Conservation (phyloP, 1,140 invertebrate species). For the Ceratosolen solmsi region DNA sequence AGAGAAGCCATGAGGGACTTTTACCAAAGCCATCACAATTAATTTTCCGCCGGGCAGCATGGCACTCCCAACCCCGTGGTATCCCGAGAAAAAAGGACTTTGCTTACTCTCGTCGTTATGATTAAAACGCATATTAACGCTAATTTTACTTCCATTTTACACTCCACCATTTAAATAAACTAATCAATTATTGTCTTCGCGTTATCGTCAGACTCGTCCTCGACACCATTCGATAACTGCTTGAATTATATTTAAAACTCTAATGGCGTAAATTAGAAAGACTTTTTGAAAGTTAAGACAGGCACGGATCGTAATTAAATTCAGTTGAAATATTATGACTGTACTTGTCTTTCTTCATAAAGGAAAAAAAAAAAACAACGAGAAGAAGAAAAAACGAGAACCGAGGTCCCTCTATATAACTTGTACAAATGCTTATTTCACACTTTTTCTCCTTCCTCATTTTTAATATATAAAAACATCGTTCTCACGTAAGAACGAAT, state of each 20-base stretch:
- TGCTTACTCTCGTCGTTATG: conserved; percentile 3
- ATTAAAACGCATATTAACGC: not conserved
- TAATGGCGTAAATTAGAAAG: no score
- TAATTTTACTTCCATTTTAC: not conserved
- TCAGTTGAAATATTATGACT: not conserved
- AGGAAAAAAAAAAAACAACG: not conserved
- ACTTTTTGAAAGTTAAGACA: no score
- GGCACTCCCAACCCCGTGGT: conserved; percentile 13
- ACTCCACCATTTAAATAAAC: no score
- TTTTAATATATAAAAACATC: not conserved
- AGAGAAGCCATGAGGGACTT: not conserved
- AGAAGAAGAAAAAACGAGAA: not conserved
- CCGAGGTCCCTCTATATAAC: not conserved
- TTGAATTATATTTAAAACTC: no score
- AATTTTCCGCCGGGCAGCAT: conserved; percentile 41
- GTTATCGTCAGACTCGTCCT: no score
- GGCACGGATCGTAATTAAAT: not conserved
- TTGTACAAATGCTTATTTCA: not conserved
- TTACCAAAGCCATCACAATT: conserved; percentile 43
- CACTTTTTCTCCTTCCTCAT: not conserved
- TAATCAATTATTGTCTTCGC: no score
- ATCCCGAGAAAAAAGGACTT: conserved; percentile 5
- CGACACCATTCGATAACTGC: not conserved
- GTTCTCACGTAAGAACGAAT: not conserved
- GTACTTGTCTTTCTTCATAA: not conserved